Percentiles rank a stretch among this genome's conserved stretches.
These are phyloP conservation scores for Rhagologus leucostigma DNA, from an alignment of 2,113 vertebrate genomes.

Conservation along the genomic window DNA sequence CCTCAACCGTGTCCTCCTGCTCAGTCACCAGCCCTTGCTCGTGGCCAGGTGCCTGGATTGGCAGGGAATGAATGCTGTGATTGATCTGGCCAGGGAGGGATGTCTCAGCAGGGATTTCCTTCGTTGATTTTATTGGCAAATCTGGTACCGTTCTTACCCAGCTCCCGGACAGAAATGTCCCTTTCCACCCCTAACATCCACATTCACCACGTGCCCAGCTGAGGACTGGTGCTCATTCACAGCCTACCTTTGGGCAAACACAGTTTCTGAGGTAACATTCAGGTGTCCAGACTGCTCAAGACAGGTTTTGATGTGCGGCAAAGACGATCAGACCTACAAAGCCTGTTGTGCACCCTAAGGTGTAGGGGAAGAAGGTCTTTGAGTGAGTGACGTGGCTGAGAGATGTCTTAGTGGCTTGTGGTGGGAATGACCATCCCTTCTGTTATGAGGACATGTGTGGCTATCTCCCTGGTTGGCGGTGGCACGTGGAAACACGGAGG, in stretches of 20 bases:
- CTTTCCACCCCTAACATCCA: background rate
- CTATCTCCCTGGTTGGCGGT: background rate
- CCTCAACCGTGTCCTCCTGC: background rate
- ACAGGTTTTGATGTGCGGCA: background rate
- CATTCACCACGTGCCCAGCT: fast-evolving
- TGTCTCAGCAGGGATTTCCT: background rate
- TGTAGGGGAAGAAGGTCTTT: background rate
- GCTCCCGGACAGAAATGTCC: background rate
- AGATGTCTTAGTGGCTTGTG: background rate
- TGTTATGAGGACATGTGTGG: fast-evolving
- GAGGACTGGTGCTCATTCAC: background rate
- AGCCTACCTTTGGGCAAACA: background rate
- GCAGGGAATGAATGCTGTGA: background rate
- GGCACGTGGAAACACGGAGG: background rate
- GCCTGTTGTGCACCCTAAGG: background rate
- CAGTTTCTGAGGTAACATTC: background rate
- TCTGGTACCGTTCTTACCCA: background rate
- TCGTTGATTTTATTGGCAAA: conserved; percentile 6
- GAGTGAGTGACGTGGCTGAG: fast-evolving
- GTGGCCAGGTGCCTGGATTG: background rate
- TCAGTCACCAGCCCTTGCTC: background rate
- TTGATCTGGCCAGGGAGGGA: background rate
- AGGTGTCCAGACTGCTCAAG: background rate
- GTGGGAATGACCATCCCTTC: background rate
- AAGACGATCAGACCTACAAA: background rate